Base-by-base conservation (phyloP, 2,888 invertebrate species). In the Alviniconcha strummeri region DNA sequence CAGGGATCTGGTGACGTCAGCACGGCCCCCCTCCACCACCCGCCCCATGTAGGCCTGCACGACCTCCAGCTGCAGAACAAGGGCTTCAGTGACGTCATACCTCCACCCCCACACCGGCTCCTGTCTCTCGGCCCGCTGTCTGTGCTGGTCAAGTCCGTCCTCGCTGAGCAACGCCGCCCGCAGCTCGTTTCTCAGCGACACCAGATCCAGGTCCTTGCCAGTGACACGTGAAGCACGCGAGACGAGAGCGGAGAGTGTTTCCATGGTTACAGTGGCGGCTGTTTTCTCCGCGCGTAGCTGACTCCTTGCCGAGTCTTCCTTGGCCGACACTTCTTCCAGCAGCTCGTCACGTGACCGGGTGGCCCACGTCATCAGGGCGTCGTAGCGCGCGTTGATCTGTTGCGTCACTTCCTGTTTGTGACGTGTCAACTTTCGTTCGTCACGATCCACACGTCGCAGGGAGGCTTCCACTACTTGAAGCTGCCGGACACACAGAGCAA, bases 331-430 rank as follows among this genome's bases (percentile, higher is more conserved):
- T 6, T 52, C 81, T 8, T 72, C 55, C 67, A 80, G 67, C 19
- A 81, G 57, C 60, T 60, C 55, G 60, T 81, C 81, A 74, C 81
- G 81, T 57, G 81, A 52, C 74, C 17, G 57, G 2, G 5, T 7
- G 15, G 36, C 57, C 72, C 81, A 74, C 36, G 60, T 17, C 71
- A 81, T 13, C n/a, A 74, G 36, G 19, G 4, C 6, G 36, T 81
- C 81, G 36, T 57, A 60, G 60, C 81, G 81, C 57, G 72, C 60
- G 52, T 52, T 5, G 74, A 81, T 17, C 17, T 74, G 36, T 17
- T 74, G 74, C 72, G 81, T 74, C 74, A 74, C 13, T 36, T 81
- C 57, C 81, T 81, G 74, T 11, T 11, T 55, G 69, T 81, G 56
- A 52, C 81, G 71, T 17, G 57, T 15, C 36, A 81, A 15, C 9